Percentiles rank a stretch among this genome's conserved stretches.
phyloP scores from a whole-genome alignment of 2,888 invertebrate genomes.

The Resseliella maxima region DNA sequence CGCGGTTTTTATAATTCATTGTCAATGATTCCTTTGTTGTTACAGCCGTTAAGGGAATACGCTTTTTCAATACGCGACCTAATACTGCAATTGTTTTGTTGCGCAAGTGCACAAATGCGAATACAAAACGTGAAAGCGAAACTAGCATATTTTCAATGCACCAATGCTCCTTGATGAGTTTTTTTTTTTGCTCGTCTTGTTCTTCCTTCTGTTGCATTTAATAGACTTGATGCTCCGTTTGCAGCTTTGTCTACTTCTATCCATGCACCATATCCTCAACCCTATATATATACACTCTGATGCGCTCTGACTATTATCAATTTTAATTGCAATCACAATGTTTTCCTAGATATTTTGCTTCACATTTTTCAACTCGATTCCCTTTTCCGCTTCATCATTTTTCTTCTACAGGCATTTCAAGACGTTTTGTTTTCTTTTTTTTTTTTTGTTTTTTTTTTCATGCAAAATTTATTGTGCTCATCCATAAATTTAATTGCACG shows the following conservation, averaged over 20 bases:
- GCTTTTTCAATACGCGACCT: neutral
- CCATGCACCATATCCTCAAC: neutral
- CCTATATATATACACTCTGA: neutral
- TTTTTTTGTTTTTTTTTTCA: constrained; percentile 21
- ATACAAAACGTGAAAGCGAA: constrained; percentile 19
- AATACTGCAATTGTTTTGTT: constrained; percentile 39
- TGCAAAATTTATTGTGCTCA: constrained; percentile 39
- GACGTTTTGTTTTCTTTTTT: neutral
- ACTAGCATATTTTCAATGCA: neutral
- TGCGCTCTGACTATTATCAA: constrained; percentile 21
- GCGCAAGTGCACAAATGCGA: neutral
- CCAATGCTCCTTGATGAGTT: constrained; percentile 16
- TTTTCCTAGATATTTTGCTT: neutral
- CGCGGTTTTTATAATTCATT: neutral
- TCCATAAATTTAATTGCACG: constrained; percentile 42
- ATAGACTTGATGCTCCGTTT: neutral
- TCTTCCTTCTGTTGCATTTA: too few relatives aligned
- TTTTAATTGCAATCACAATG: constrained; percentile 13
- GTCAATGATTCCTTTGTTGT: neutral
- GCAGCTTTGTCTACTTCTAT: neutral
- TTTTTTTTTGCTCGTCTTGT: neutral
- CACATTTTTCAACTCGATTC: neutral
- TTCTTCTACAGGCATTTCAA: neutral
- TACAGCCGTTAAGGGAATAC: neutral
- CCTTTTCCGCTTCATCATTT: neutral